These are phyloP conservation scores for Pholis gunnellus DNA, from an alignment of 2,113 vertebrate genomes.

Conservation along the genomic window DNA sequence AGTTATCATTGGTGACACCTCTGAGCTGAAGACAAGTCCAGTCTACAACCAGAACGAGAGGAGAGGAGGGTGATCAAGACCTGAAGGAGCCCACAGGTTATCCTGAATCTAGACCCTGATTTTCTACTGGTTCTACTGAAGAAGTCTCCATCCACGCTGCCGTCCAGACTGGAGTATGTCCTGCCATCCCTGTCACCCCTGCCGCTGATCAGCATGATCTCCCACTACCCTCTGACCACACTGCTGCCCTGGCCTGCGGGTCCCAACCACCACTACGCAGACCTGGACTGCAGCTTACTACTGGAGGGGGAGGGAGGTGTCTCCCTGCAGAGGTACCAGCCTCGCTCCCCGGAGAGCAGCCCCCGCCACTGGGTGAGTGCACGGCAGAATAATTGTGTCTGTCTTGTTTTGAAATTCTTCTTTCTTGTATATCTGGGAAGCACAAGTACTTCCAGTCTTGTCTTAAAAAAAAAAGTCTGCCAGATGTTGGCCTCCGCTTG, in stretches of 20 bases:
- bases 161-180: slow-evolving; percentile 67
- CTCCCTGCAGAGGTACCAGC: slow-evolving; percentile 85
- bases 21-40: slow-evolving; percentile 18
- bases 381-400: slow-evolving; percentile 1
- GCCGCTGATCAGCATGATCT: slow-evolving; percentile 79
- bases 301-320: slow-evolving; percentile 81
- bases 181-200: slow-evolving; percentile 45
- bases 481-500: slow-evolving; percentile 49
- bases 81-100: not conserved
- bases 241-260: slow-evolving; percentile 77
- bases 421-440: slow-evolving; percentile 9
- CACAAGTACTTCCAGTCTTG: slow-evolving; percentile 30
- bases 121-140: not conserved
- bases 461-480: slow-evolving; percentile 42
- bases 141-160: slow-evolving; percentile 47
- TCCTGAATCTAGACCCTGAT: not conserved
- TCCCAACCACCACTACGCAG: slow-evolving; percentile 62
- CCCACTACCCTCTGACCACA: slow-evolving; percentile 81
- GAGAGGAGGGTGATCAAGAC: slow-evolving; percentile 8
- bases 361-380: slow-evolving; percentile 83
- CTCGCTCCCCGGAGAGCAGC: slow-evolving; percentile 80
- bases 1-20: slow-evolving; percentile 29
- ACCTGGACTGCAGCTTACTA: slow-evolving; percentile 77
- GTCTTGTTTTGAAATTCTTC: slow-evolving; percentile 1
- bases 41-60: slow-evolving; percentile 7